Evolutionary conservation across 2,797 vertebrate genomes (phyloP).

Genomic region (Dendrocincla fuliginosa): DNA sequence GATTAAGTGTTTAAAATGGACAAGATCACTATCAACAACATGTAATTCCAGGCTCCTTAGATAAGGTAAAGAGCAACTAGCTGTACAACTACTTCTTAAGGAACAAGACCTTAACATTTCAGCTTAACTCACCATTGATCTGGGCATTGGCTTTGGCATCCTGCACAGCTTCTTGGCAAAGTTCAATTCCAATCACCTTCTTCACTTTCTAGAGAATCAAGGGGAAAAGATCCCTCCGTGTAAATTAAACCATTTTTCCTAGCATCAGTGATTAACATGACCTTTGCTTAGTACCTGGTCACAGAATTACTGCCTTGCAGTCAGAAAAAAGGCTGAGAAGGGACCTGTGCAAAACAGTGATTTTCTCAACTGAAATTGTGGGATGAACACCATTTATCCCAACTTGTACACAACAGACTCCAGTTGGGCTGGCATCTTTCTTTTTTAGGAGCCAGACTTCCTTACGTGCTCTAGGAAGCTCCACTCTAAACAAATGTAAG

Average conservation of each 20-base stretch:
- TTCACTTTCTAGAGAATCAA: constrained; percentile 84
- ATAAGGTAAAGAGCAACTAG: not conserved
- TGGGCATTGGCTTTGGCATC: constrained; percentile 90
- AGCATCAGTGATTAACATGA: not conserved
- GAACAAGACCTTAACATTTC: not conserved
- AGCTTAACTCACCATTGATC: constrained; percentile 83
- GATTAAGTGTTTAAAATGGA: not conserved
- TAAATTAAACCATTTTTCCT: not conserved
- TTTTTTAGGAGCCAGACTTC: not conserved
- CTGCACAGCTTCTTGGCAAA: constrained; percentile 93
- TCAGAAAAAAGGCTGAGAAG: not conserved
- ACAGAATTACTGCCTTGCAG: not conserved
- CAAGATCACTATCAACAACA: not conserved
- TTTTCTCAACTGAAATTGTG: not conserved
- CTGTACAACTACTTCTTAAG: not conserved
- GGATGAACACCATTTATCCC: not conserved
- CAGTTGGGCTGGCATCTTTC: rapidly evolving
- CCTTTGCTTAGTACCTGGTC: not conserved
- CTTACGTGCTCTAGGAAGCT: not conserved
- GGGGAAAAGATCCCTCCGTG: not conserved
- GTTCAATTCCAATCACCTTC: constrained; percentile 93
- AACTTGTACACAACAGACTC: not conserved
- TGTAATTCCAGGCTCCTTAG: not conserved
- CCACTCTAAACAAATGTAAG: rapidly evolving
- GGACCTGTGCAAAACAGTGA: not conserved